Conservation (phyloP, 2,113 vertebrate species). For the Cryptoleucopteryx plumbea region DNA sequence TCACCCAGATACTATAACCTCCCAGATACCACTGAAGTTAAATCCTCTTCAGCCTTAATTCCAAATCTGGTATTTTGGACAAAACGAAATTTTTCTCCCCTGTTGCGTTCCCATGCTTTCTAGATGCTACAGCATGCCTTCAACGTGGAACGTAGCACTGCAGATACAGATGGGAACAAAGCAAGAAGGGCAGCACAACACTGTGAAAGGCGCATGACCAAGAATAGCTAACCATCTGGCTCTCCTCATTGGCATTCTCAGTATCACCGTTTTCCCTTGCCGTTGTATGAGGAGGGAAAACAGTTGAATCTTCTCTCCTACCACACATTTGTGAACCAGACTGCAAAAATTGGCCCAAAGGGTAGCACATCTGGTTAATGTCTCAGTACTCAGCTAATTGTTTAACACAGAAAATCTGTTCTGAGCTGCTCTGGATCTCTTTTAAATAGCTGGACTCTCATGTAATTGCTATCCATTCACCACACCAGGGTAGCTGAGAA, state of each 20-base stretch:
- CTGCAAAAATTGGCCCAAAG: neutral
- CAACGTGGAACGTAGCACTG: neutral
- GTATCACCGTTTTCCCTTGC: neutral
- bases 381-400: neutral
- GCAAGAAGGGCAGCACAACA: conserved; percentile 11
- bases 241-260: neutral
- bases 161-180: neutral
- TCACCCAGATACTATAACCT: neutral
- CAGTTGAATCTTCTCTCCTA: neutral
- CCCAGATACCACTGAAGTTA: neutral
- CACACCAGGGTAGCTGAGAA: neutral
- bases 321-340: neutral
- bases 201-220: neutral
- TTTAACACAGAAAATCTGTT: neutral
- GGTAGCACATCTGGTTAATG: neutral
- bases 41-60: neutral
- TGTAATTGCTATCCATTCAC: neutral
- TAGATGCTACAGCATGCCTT: neutral
- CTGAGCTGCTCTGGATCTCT: neutral
- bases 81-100: neutral
- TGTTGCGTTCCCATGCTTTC: neutral
- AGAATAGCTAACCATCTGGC: neutral
- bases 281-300: neutral
- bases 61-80: neutral
- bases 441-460: neutral